phyloP scores from a whole-genome alignment of 2,797 vertebrate genomes.

The Gadopsis marmoratus region DNA sequence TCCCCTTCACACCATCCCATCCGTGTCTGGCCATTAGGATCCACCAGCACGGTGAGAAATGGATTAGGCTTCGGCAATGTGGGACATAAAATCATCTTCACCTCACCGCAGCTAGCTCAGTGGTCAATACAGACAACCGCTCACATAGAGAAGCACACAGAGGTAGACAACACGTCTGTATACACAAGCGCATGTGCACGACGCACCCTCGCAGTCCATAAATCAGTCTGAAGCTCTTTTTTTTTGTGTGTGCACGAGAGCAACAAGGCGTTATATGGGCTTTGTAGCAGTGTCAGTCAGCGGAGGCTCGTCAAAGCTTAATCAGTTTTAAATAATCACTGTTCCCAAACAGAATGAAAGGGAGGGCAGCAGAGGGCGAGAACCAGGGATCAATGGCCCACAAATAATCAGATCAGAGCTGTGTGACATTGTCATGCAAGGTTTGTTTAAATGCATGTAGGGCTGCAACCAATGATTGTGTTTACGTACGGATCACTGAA shows the following conservation, averaged over 20 bases:
- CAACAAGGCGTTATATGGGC: constrained; percentile 15
- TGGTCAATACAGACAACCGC: constrained; percentile 48
- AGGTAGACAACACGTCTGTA: neutral
- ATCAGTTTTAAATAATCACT: constrained; percentile 53
- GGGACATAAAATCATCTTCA: constrained; percentile 67
- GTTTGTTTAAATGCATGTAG: neutral
- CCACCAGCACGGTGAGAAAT: constrained; percentile 65
- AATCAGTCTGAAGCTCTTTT: neutral
- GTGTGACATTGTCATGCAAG: constrained; percentile 1
- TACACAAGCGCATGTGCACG: neutral
- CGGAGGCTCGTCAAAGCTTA: constrained; percentile 40
- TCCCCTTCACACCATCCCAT: constrained; percentile 41
- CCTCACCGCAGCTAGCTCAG: constrained; percentile 28
- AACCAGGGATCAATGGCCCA: constrained; percentile 21
- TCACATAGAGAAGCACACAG: constrained; percentile 20
- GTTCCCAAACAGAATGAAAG: constrained; percentile 15
- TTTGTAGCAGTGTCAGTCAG: constrained; percentile 18
- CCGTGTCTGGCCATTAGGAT: constrained; percentile 65
- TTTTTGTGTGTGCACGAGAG: neutral
- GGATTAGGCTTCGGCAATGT: constrained; percentile 65
- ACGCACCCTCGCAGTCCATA: neutral
- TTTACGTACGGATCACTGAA: neutral
- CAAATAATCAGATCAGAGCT: constrained; percentile 29
- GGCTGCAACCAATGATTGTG: neutral
- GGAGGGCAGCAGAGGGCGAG: constrained; percentile 1